Evolutionary conservation across 2,113 vertebrate species (phyloP).

Genomic region (Damaliscus lunatus): DNA sequence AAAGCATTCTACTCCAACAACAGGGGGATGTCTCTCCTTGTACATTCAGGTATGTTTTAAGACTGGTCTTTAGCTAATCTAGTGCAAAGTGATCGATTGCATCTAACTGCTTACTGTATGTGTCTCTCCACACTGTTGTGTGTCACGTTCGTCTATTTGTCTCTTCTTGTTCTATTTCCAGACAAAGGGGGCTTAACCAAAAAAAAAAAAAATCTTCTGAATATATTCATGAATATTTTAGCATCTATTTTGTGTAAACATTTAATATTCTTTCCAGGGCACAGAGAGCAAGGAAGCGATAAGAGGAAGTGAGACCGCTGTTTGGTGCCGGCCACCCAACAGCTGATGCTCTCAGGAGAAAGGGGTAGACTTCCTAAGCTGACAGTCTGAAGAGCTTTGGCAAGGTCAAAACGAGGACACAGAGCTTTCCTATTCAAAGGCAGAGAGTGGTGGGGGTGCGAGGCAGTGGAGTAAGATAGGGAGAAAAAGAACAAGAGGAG

Average conservation of each 20-base stretch:
- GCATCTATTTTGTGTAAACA: conserved; percentile 60
- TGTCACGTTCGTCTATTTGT: conserved; percentile 11
- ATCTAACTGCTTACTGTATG: conserved; percentile 13
- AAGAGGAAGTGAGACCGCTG: background rate
- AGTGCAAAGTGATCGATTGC: background rate
- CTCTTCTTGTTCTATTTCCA: conserved; percentile 67
- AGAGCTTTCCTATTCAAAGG: background rate
- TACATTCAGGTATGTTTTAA: background rate
- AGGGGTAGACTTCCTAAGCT: background rate
- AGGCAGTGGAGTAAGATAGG: background rate
- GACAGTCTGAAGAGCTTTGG: background rate
- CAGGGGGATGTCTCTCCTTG: background rate
- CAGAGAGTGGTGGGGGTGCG: background rate
- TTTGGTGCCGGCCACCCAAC: background rate
- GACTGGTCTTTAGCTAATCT: background rate
- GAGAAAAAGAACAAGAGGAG: background rate
- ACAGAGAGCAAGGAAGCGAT: conserved; percentile 4
- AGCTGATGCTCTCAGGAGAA: background rate
- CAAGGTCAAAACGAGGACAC: background rate
- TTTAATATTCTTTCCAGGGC: conserved; percentile 61
- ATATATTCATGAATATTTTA: conserved; percentile 72
- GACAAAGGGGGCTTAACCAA: conserved; percentile 52
- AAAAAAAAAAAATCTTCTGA: background rate
- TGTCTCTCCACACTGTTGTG: background rate
- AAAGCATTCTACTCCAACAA: background rate